Base-by-base conservation (phyloP, 2,888 invertebrate species). In the Diadromus collaris region DNA sequence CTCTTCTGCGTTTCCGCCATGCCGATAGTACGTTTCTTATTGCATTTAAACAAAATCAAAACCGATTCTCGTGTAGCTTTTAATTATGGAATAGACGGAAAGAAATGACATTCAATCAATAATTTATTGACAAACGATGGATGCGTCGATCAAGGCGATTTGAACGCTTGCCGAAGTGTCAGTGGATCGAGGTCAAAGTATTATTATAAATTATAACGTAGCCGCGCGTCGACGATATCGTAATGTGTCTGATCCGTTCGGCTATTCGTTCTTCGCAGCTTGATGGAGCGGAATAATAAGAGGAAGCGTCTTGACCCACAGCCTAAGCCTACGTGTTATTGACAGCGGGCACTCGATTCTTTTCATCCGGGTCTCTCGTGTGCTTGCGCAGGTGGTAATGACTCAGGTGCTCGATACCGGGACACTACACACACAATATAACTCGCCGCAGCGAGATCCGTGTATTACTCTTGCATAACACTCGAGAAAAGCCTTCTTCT, bases 351-450 rank as follows among this genome's bases (percentile, higher is more conserved):
- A 68, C 65, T 32, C 68, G 69, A 61, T 71, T 54, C 54, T 60
- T 58, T 73, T 58, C 29, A 76, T 54, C 41, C 48, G 46, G 51
- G 34, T 27, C 7, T 21, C 16, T 56, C 56, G 56, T 56, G 63
- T 71, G 81, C 73, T 81, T 79, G 76, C 79, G 44, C 81, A 81
- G 78, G 63, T 80, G 81, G 41, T 76, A 76, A 76, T 80, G 75
- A 80, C 73, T 81, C 80, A 80, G 61, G 75, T 76, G 80, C 68
- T 56, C 41, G 74, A 41, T 63, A 69, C 60, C 64, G 64, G 61
- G 46, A 68, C 71, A 69, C 32, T 34, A 21, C 38, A 10, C 27
- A 58, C 48, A 67, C 34, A 32, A 34, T 51, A 19, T 21, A 46
- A 48, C 48, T 27, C 61, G 29, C 29, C 68, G 34, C 51, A n/a